Base-by-base conservation (phyloP, 2,113 vertebrate genomes). In the Melanerpes formicivorus region DNA sequence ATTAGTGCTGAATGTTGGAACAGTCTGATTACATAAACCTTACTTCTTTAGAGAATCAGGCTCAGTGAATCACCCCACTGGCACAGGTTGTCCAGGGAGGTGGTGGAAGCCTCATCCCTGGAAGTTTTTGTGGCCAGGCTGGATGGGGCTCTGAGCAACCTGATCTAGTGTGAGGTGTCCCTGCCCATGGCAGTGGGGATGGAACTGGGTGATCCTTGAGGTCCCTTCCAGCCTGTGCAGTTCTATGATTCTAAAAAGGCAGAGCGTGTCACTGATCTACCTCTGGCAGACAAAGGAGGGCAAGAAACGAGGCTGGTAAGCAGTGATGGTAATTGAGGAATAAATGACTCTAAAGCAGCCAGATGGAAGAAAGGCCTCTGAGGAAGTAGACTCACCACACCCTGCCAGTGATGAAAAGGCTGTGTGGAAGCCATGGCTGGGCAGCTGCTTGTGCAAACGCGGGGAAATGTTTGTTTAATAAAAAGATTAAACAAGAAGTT, bases 311-410 rank as follows among this genome's bases (percentile, higher is more conserved):
- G 91, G 58, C 59, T 34, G 90, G 25, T 11, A 50, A 84, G 65
- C 1, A 2, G 69, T 26, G 54, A 48, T 84, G 26, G 72, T 73
- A 60, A 25, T 46, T 44, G 63, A 90, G 48, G 90, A 94, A 93
- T 93, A 88, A 87, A 88, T 91, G 62, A 72, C 58, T 81, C 55
- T 69, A 73, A 66, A 66, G 54, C 44, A 93, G 83, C 69, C 65
- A 90, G 70, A 67, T 67, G 67, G 87, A 78, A 77, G 77, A 88
- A 92, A 84, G 89, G 23, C 50, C 67, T 76, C 70, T 62, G 70
- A 95, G 74, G 88, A 93, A 94, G 90, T 63, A 50, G 50, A 73
- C 81, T 87, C 90, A 90, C 88, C 96, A 76, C 88, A 82, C 93
- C 90, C 88, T 88, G 84, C 37, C 27, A 22, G 74, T 92, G 93